Evolutionary conservation across 2,888 invertebrate species (phyloP).

Genomic region (Pedicia rivosa): DNA sequence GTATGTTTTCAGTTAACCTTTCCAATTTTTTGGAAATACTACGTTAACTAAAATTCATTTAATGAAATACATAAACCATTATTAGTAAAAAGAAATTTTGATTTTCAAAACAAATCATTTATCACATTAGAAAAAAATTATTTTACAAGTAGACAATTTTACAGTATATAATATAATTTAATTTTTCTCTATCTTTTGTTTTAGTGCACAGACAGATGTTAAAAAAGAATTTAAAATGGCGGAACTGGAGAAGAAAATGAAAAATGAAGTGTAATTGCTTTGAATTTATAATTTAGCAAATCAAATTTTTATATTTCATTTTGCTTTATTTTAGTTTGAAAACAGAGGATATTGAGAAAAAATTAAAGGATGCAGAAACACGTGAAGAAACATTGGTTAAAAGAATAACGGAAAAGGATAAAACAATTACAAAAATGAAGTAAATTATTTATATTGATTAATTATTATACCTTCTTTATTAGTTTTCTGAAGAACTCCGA

Average conservation of each 20-base stretch:
- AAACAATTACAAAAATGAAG: slow-evolving; percentile 29
- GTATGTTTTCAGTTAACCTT: no score
- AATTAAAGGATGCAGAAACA: slow-evolving; percentile 29
- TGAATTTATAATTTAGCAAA: not conserved
- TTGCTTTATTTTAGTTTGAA: slow-evolving; percentile 20
- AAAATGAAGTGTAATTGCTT: slow-evolving; percentile 28
- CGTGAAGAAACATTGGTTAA: slow-evolving; percentile 29
- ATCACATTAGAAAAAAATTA: no score
- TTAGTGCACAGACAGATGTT: slow-evolving; percentile 22
- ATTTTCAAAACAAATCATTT: no score
- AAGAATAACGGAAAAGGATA: slow-evolving; percentile 31
- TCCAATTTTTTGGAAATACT: no score
- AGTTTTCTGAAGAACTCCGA: no score
- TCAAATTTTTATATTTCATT: not conserved
- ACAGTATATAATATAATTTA: no score
- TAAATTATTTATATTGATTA: slow-evolving; percentile 11
- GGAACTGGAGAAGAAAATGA: slow-evolving; percentile 30
- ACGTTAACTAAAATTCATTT: no score
- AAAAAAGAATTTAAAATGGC: slow-evolving; percentile 29
- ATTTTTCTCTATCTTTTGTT: slow-evolving; percentile 6
- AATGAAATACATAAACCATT: no score
- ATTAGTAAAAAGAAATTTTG: no score
- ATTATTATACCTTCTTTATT: slow-evolving; percentile 4
- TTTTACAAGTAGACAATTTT: no score
- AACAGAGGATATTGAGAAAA: slow-evolving; percentile 30